A percentile compares a stretch with the other conserved stretches of the same genome.
phyloP scores from a whole-genome alignment of 2,888 invertebrate genomes.

The Yponomeuta malinellus region DNA sequence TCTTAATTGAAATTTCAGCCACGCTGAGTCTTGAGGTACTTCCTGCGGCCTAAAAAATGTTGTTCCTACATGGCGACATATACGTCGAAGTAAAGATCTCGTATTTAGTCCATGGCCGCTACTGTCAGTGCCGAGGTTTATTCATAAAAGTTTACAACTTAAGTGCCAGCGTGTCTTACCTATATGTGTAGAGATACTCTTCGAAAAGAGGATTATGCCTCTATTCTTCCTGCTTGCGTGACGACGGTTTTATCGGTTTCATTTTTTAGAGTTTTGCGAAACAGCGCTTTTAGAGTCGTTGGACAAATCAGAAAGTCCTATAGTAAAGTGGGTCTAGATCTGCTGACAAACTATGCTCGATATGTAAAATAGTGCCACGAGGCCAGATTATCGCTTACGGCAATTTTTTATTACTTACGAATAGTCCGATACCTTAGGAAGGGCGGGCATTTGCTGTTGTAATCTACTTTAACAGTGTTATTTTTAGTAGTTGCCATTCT shows the following conservation, averaged over 20 bases:
- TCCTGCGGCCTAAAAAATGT: conserved; percentile 33
- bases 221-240: neutral
- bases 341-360: neutral
- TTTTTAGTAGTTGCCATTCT: neutral
- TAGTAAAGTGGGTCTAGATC: no score
- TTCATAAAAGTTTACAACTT: neutral
- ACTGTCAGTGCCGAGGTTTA: conserved; percentile 31
- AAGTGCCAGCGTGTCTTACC: neutral
- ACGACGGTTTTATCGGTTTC: neutral
- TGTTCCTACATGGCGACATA: neutral
- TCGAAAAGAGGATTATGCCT: neutral
- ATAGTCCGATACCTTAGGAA: neutral
- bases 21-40: conserved; percentile 42
- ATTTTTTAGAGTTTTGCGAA: neutral
- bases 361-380: neutral
- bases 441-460: neutral
- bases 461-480: neutral
- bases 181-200: neutral
- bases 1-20: conserved; percentile 67
- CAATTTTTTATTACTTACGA: neutral
- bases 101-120: neutral
- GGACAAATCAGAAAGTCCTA: no score
- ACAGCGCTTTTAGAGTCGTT: no score
- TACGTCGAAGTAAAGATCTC: neutral
- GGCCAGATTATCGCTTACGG: neutral